Evolutionary conservation across 2,888 invertebrate species (phyloP).

Genomic region (Abrostola tripartita): DNA sequence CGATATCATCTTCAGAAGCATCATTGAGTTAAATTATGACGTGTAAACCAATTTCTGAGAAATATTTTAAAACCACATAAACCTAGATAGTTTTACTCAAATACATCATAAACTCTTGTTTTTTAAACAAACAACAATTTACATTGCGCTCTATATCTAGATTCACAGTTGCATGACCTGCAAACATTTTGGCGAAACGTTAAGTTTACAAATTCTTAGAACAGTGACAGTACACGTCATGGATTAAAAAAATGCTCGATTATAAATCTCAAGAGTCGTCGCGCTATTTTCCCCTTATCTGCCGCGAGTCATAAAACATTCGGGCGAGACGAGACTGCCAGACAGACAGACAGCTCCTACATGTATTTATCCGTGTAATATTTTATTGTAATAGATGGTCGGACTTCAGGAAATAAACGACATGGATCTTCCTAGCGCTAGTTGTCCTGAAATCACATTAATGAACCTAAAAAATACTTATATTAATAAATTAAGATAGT

Average conservation of each 20-base stretch:
- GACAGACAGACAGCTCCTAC: constrained; percentile 23
- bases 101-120: too few species aligned
- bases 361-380: constrained; percentile 25
- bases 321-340: constrained; percentile 34
- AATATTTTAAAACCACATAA: too few species aligned
- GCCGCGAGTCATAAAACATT: constrained; percentile 48
- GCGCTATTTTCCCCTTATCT: constrained; percentile 53
- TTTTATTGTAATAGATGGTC: constrained; percentile 17
- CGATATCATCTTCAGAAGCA: too few species aligned
- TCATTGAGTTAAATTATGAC: too few species aligned
- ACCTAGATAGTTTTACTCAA: too few species aligned
- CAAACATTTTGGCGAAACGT: constrained; percentile 7
- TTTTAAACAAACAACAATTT: too few species aligned
- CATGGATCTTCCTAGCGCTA: too few species aligned
- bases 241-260: constrained; percentile 9
- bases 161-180: constrained; percentile 29
- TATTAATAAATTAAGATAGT: too few species aligned
- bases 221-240: neutral
- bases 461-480: too few species aligned
- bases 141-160: constrained; percentile 25
- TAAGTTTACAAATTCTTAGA: constrained; percentile 17
- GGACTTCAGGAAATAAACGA: constrained; percentile 4
- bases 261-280: constrained; percentile 33
- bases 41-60: too few species aligned
- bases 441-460: too few species aligned